These are phyloP conservation scores for Sebastiscus albofasciatus DNA, from an alignment of 2,797 vertebrate species.

Conservation along the genomic window DNA sequence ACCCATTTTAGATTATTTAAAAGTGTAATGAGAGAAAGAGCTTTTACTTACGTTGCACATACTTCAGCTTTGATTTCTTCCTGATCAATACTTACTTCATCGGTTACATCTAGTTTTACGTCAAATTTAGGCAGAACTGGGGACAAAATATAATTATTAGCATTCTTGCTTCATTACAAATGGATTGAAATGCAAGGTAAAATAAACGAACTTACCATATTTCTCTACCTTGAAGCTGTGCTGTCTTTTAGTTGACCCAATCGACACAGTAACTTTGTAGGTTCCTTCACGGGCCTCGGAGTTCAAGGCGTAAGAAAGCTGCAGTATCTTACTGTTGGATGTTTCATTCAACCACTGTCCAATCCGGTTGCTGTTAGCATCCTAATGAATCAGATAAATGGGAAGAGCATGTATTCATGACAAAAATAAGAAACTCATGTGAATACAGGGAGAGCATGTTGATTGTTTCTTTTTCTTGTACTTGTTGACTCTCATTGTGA, in stretches of 20 bases:
- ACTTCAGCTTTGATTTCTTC: slow-evolving; percentile 42
- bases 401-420: neutral
- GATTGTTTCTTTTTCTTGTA: neutral
- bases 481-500: neutral
- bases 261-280: slow-evolving; percentile 60
- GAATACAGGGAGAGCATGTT: neutral
- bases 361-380: slow-evolving; percentile 73
- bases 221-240: slow-evolving; percentile 79
- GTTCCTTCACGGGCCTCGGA: slow-evolving; percentile 74
- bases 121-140: slow-evolving; percentile 77
- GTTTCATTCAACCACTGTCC: slow-evolving; percentile 80
- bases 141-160: neutral
- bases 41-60: slow-evolving; percentile 69
- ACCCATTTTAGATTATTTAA: neutral
- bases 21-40: neutral
- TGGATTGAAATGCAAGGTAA: neutral
- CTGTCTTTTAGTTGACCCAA: neutral
- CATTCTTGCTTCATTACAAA: neutral
- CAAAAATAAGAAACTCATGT: neutral
- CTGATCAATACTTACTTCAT: slow-evolving; percentile 34
- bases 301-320: slow-evolving; percentile 77
- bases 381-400: slow-evolving; percentile 53
- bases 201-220: slow-evolving; percentile 71
- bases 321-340: slow-evolving; percentile 70
- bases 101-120: slow-evolving; percentile 5